Conservation (phyloP, 1,140 invertebrate species). For the Ganaspis sp. region DNA sequence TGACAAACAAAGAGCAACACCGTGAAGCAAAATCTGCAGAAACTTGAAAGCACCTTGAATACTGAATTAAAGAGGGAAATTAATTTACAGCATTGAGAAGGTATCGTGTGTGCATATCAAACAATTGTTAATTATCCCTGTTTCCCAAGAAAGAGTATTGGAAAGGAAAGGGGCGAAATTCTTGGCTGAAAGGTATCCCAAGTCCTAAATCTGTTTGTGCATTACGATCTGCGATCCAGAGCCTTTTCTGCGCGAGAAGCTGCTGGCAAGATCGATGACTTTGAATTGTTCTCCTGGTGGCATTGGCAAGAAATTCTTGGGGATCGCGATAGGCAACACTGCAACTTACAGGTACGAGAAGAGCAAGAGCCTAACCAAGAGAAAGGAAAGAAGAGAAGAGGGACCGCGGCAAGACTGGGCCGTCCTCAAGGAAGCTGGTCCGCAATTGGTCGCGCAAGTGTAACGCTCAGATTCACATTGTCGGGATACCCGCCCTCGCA, state of each 20-base stretch:
- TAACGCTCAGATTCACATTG: slow-evolving; percentile 70
- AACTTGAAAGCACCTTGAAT: neutral
- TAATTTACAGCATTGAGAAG: slow-evolving; percentile 49
- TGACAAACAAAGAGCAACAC: too few species aligned
- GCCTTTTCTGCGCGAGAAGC: slow-evolving; percentile 28
- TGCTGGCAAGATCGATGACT: slow-evolving; percentile 31
- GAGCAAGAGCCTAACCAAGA: slow-evolving; percentile 22
- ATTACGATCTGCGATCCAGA: slow-evolving; percentile 26
- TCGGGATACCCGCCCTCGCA: slow-evolving; percentile 70
- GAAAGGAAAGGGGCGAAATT: neutral
- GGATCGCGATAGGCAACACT: slow-evolving; percentile 21
- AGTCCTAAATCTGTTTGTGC: slow-evolving; percentile 22
- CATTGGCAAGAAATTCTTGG: slow-evolving; percentile 17
- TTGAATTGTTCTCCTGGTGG: slow-evolving; percentile 30
- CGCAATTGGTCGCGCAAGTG: slow-evolving; percentile 72
- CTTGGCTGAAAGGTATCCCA: slow-evolving; percentile 20
- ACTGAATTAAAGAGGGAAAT: slow-evolving; percentile 33
- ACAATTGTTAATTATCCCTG: slow-evolving; percentile 33
- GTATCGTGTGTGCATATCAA: slow-evolving; percentile 50
- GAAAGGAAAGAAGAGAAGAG: slow-evolving; percentile 48
- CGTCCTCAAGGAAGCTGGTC: slow-evolving; percentile 61
- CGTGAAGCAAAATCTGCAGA: neutral
- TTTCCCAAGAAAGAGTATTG: slow-evolving; percentile 39
- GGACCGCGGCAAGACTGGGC: slow-evolving; percentile 60
- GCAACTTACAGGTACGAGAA: slow-evolving; percentile 31